A percentile compares a stretch with the other conserved stretches of the same genome.
phyloP scores from a whole-genome alignment of 1,140 invertebrate species.

The Papilio polytes region DNA sequence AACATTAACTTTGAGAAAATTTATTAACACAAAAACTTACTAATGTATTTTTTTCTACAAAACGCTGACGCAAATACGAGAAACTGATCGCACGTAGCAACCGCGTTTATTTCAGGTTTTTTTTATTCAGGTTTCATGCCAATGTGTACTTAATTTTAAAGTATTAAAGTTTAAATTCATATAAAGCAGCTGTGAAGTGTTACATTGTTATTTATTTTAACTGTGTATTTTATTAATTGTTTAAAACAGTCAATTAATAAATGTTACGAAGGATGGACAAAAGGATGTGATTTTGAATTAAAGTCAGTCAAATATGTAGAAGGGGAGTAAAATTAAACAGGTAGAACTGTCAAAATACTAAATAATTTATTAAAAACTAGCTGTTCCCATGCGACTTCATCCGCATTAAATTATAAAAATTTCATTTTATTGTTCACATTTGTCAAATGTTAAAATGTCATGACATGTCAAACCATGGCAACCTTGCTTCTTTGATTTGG shows the following conservation, averaged over 20 bases:
- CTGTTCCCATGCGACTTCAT: too few species aligned
- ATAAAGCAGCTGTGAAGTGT: not conserved
- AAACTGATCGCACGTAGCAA: not conserved
- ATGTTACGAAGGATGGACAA: too few species aligned
- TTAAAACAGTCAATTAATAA: not conserved
- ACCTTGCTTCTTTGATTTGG: too few species aligned
- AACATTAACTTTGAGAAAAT: conserved; percentile 30
- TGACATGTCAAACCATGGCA: too few species aligned
- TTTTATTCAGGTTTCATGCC: not conserved
- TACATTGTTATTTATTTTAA: not conserved
- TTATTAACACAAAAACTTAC: conserved; percentile 29
- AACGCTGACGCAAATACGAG: conserved; percentile 34
- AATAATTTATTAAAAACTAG: not conserved
- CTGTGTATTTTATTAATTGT: not conserved
- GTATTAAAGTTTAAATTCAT: conserved; percentile 8
- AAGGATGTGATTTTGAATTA: too few species aligned
- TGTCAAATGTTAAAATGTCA: too few species aligned
- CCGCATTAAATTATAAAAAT: too few species aligned
- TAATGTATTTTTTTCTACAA: conserved; percentile 34
- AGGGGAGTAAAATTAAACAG: too few species aligned
- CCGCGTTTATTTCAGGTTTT: not conserved
- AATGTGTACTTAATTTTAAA: conserved; percentile 19
- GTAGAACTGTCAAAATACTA: too few species aligned
- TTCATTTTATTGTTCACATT: too few species aligned
- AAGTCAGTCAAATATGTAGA: too few species aligned